Evolutionary conservation across 2,797 vertebrate species (phyloP), one percentile per base, ranked within the genome.

Genomic region (Meriones psammophilus): DNA sequence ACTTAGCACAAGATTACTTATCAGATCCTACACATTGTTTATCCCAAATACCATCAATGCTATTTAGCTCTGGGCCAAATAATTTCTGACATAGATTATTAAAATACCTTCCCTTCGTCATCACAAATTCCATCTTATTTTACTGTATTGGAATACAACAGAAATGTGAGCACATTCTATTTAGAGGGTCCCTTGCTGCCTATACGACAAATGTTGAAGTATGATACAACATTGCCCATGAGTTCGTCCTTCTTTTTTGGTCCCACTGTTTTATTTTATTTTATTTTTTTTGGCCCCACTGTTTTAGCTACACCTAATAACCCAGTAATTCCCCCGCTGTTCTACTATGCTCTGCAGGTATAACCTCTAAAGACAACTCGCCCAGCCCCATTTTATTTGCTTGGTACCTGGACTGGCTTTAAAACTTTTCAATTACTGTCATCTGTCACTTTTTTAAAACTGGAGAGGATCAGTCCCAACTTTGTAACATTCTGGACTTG

Each of bases 21-120:
- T 8, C 81, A 97, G 88, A 94, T 90, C 39, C 69, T 74, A 28
- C 76, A 74, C 62, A 84, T 64, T 89, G 13, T 87, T 42, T 92
- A 81, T 81, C 50, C 42, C 54, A 86, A 87, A 94, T 17, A 85
- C 58, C 42, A 50, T 95, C 28, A 50, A 69, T 93, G 62, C 8
- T 66, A 93, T 58, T 24, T 89, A 74, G 56, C 28, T 73, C 46
- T 95, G 2, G 68, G 46, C 50, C 20, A 94, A 42, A 94, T 92
- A 80, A 76, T 85, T 94, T 92, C 90, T 96, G 66, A 94, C 7
- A 42, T 1, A 84, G 76, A 66, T 69, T 92, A 94, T 85, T 87
- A 92, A 92, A 96, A 79, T 81, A 91, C 56, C 15, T 74, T 97
- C 36, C 78, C 58, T 92, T 56, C 90, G 77, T 71, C n/a, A 81